Conservation (phyloP, 1,140 invertebrate genomes). For the Leucophenga varia region DNA sequence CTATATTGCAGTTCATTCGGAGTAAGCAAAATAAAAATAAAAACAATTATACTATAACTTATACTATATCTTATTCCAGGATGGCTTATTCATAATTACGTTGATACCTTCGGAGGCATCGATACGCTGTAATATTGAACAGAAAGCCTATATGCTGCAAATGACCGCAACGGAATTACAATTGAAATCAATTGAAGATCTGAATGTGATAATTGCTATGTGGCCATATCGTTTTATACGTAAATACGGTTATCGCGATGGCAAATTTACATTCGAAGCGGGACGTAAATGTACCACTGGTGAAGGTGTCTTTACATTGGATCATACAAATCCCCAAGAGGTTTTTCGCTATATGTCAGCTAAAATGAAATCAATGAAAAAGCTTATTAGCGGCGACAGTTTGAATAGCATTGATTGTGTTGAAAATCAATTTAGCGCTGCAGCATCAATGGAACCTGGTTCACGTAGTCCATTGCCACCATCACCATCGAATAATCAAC, state of each 20-base stretch:
- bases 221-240: constrained; percentile 87
- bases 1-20: constrained; percentile 76
- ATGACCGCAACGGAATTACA: constrained; percentile 74
- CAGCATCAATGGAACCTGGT: constrained; percentile 71
- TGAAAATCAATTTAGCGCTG: constrained; percentile 73
- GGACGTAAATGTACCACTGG: constrained; percentile 84
- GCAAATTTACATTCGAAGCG: constrained; percentile 87
- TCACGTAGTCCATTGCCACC: constrained; percentile 74
- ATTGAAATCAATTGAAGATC: constrained; percentile 66
- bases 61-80: constrained; percentile 34
- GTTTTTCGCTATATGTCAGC: constrained; percentile 76
- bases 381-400: constrained; percentile 69
- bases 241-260: constrained; percentile 77
- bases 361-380: constrained; percentile 84
- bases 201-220: constrained; percentile 67
- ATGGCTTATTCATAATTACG: constrained; percentile 77
- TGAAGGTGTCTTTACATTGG: constrained; percentile 79
- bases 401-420: constrained; percentile 68
- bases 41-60: no score
- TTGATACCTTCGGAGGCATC: constrained; percentile 78
- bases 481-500: constrained; percentile 63
- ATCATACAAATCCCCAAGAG: constrained; percentile 76
- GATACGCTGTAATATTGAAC: constrained; percentile 69
- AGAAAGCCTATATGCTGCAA: constrained; percentile 71
- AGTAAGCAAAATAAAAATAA: constrained; percentile 23